Percentiles rank a stretch among this genome's conserved stretches.
phyloP scores from a whole-genome alignment of 2,888 invertebrate species.

The Cremastinae sp. region DNA sequence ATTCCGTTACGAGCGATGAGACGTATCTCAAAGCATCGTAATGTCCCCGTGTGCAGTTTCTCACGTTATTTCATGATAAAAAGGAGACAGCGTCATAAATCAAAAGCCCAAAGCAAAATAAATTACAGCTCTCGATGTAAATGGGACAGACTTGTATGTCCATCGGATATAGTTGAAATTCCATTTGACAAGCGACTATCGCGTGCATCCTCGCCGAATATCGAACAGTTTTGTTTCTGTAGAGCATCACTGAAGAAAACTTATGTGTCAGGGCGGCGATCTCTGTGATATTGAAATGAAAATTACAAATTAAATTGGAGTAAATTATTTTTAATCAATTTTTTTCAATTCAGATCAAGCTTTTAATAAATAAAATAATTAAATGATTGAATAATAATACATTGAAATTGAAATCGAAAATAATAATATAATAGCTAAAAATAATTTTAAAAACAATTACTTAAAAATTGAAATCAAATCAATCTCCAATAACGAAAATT shows the following conservation, averaged over 20 bases:
- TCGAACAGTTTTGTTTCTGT: slow-evolving; percentile 89
- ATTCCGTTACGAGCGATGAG: slow-evolving; percentile 38
- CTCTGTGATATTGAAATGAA: slow-evolving; percentile 82
- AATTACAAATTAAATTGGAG: slow-evolving; percentile 33
- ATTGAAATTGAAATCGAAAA: no score
- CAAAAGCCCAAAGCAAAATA: no score
- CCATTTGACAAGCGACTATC: slow-evolving; percentile 93
- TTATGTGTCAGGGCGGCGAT: slow-evolving; percentile 90
- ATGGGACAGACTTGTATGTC: slow-evolving; percentile 92
- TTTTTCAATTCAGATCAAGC: neutral
- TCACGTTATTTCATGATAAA: slow-evolving; percentile 31
- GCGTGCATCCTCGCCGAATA: slow-evolving; percentile 92
- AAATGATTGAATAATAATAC: no score
- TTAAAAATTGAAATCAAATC: no score
- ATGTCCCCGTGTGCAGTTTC: slow-evolving; percentile 14
- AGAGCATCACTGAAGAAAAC: slow-evolving; percentile 90
- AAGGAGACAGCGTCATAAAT: slow-evolving; percentile 31
- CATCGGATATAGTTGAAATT: slow-evolving; percentile 92
- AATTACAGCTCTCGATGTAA: slow-evolving; percentile 92
- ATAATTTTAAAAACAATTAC: no score
- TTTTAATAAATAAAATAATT: no score
- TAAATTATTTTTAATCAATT: neutral
- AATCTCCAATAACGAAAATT: no score
- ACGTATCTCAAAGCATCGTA: slow-evolving; percentile 13
- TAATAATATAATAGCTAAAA: no score